phyloP scores from a whole-genome alignment of 2,888 invertebrate genomes.

The Galeopsomyia nigrocyanea region DNA sequence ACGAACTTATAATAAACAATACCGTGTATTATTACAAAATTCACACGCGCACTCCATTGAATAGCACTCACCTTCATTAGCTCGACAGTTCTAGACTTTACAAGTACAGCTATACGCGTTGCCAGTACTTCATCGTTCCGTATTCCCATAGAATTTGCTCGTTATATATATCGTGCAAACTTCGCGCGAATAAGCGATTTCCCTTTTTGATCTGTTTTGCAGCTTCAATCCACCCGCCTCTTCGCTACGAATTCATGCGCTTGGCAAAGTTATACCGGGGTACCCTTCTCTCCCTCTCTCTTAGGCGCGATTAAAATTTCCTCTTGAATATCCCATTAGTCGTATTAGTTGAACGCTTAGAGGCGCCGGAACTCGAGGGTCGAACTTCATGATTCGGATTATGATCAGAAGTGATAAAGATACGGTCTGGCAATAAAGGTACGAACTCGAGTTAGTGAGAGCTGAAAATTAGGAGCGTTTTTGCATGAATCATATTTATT shows the following conservation, averaged over 20 bases:
- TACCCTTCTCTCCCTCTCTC: not conserved
- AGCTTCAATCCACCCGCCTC: conserved; percentile 7
- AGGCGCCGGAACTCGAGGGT: not conserved
- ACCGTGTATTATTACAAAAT: too few relatives aligned
- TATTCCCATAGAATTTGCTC: conserved; percentile 7
- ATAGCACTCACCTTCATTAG: not conserved
- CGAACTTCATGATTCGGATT: conserved; percentile 4
- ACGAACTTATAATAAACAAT: too few relatives aligned
- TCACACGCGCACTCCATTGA: too few relatives aligned
- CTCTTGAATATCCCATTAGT: conserved; percentile 28
- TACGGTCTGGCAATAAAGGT: too few relatives aligned
- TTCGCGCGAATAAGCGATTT: conserved; percentile 22
- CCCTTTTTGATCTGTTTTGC: conserved; percentile 31
- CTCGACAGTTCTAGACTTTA: not conserved
- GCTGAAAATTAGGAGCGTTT: too few relatives aligned
- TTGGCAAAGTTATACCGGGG: too few relatives aligned
- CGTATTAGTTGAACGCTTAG: not conserved
- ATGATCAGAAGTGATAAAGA: not conserved
- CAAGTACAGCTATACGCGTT: too few relatives aligned
- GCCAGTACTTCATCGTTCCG: conserved; percentile 15
- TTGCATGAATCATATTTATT: too few relatives aligned
- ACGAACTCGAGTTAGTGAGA: too few relatives aligned
- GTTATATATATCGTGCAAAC: conserved; percentile 23
- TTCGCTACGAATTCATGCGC: conserved; percentile 8
- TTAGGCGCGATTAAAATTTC: conserved; percentile 35